A percentile compares a stretch with the other conserved stretches of the same genome.
phyloP scores from a whole-genome alignment of 2,888 invertebrate species.

The Sesia bembeciformis region DNA sequence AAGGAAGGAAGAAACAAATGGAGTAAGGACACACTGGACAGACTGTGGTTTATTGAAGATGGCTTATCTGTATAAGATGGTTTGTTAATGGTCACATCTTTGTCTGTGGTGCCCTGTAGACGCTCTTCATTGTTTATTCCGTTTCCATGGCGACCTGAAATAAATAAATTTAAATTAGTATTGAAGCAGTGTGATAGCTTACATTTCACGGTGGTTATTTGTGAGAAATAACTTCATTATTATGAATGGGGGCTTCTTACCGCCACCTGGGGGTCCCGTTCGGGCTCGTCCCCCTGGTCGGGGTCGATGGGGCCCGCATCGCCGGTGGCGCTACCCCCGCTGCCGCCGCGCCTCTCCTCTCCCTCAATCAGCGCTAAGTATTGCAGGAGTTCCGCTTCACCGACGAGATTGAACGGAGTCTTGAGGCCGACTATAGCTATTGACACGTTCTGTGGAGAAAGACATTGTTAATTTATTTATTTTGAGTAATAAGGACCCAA shows the following conservation, averaged over 20 bases:
- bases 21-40: neutral
- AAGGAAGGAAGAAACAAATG: slow-evolving; percentile 21
- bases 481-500: too few species aligned
- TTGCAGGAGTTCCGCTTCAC: slow-evolving; percentile 78
- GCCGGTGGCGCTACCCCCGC: slow-evolving; percentile 37
- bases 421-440: slow-evolving; percentile 94
- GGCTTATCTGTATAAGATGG: neutral
- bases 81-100: slow-evolving; percentile 2
- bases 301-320: slow-evolving; percentile 29
- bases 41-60: neutral
- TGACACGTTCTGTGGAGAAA: slow-evolving; percentile 83
- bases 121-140: slow-evolving; percentile 44
- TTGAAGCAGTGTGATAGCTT: neutral
- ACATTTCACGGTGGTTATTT: too few species aligned
- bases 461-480: too few species aligned
- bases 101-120: slow-evolving; percentile 17
- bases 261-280: slow-evolving; percentile 32
- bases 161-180: neutral
- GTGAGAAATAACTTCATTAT: too few species aligned
- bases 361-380: slow-evolving; percentile 60
- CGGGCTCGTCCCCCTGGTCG: slow-evolving; percentile 27
- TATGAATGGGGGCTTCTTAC: slow-evolving; percentile 15
- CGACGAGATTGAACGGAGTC: slow-evolving; percentile 84
- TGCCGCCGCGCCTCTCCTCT: slow-evolving; percentile 58
- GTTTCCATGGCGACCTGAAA: slow-evolving; percentile 70